A percentile compares a stretch with the other conserved stretches of the same genome.
These are phyloP conservation scores for Saccostrea echinata DNA, from an alignment of 1,140 invertebrate genomes.

Conservation along the genomic window DNA sequence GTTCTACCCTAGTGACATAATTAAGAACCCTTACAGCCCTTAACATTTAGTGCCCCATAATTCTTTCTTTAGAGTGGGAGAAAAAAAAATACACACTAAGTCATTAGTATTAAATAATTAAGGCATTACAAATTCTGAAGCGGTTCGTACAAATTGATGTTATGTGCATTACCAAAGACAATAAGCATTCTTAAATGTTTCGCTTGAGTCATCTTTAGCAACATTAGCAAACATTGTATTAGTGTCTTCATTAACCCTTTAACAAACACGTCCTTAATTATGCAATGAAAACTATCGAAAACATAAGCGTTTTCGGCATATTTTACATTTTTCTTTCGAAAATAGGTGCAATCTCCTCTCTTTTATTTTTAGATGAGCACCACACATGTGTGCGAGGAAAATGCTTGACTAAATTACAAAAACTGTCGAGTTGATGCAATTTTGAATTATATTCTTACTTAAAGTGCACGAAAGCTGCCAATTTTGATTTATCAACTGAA, in stretches of 20 bases:
- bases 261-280: not conserved
- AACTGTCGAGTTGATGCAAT: not conserved
- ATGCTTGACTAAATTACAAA: not conserved
- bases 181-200: not conserved
- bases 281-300: constrained; percentile 28
- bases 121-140: not conserved
- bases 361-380: not conserved
- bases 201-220: not conserved
- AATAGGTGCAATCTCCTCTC: not conserved
- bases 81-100: not conserved
- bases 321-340: constrained; percentile 15
- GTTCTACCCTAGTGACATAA: not conserved
- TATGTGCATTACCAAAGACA: constrained; percentile 5
- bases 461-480: constrained; percentile 21
- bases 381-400: not conserved
- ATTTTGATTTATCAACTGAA: not conserved
- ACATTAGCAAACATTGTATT: not conserved
- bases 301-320: constrained; percentile 6
- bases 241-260: constrained; percentile 18
- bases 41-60: constrained; percentile 3
- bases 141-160: not conserved
- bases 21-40: not conserved
- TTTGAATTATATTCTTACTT: not conserved
- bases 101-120: not conserved
- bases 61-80: constrained; percentile 9